These are phyloP conservation scores for Sweltsa coloradensis DNA, from an alignment of 1,140 invertebrate species.

Conservation along the genomic window DNA sequence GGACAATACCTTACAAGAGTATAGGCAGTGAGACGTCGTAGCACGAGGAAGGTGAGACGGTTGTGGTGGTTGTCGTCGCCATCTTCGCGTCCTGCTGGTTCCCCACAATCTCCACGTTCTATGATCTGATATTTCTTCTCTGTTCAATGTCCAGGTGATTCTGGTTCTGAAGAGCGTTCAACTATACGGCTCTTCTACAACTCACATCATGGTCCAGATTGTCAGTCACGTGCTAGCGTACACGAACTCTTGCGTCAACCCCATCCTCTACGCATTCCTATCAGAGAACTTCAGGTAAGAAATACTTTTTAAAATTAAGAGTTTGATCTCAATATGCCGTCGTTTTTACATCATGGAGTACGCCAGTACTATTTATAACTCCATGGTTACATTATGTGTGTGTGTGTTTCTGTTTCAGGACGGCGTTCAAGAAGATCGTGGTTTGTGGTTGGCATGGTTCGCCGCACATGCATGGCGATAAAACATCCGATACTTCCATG, in stretches of 20 bases:
- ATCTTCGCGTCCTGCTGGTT: constrained; percentile 94
- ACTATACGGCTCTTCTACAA: constrained; percentile 48
- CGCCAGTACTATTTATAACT: too few relatives aligned
- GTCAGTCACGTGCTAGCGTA: constrained; percentile 85
- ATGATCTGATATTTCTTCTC: too few relatives aligned
- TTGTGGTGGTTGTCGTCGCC: constrained; percentile 87
- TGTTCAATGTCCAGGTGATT: constrained; percentile 64
- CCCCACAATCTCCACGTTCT: too few relatives aligned
- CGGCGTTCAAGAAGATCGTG: too few relatives aligned
- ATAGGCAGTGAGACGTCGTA: constrained; percentile 57
- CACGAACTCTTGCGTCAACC: constrained; percentile 90
- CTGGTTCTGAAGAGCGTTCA: constrained; percentile 65
- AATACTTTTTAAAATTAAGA: too few relatives aligned
- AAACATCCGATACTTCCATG: too few relatives aligned
- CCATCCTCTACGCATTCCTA: constrained; percentile 87
- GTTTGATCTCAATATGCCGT: too few relatives aligned
- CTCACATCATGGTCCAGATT: constrained; percentile 65
- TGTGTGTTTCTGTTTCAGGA: too few relatives aligned
- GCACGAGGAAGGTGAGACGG: constrained; percentile 80
- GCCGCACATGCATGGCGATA: too few relatives aligned
- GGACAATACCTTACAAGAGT: constrained; percentile 27
- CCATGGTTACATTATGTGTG: too few relatives aligned
- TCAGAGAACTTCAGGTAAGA: constrained; percentile 78
- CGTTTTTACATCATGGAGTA: too few relatives aligned
- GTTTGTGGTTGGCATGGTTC: too few relatives aligned